Conservation (phyloP, 2,888 invertebrate species). For the Chloromyia formosa region DNA sequence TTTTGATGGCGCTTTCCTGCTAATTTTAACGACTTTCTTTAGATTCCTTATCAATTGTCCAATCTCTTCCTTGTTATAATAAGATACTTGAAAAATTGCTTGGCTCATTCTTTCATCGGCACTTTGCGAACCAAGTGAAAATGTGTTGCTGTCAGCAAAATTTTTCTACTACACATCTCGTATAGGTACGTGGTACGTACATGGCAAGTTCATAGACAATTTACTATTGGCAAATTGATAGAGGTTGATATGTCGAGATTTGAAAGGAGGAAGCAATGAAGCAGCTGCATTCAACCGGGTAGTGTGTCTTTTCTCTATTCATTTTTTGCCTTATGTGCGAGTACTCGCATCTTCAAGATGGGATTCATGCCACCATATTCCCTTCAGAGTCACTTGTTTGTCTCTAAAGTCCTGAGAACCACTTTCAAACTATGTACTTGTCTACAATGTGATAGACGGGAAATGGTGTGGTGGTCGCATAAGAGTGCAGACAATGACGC, state of each 20-base stretch:
- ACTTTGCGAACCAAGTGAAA: slow-evolving; percentile 14
- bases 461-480: not conserved
- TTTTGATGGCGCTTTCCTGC: not conserved
- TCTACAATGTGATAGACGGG: slow-evolving; percentile 10
- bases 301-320: too few species aligned
- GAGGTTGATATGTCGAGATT: not conserved
- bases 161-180: not conserved
- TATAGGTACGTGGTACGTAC: not conserved
- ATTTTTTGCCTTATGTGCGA: too few species aligned
- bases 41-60: slow-evolving; percentile 16
- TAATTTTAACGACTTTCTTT: not conserved
- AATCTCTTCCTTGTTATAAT: slow-evolving; percentile 1
- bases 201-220: slow-evolving; percentile 2
- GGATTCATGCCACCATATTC: not conserved
- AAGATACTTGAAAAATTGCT: slow-evolving; percentile 32
- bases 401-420: slow-evolving; percentile 9
- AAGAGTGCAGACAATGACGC: too few species aligned
- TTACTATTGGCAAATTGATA: slow-evolving; percentile 28
- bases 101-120: not conserved
- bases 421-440: not conserved
- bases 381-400: not conserved
- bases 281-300: not conserved
- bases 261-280: not conserved
- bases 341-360: not conserved
- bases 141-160: slow-evolving; percentile 24